Base-by-base conservation (phyloP, 2,797 vertebrate species). In the Pteropus rufus region DNA sequence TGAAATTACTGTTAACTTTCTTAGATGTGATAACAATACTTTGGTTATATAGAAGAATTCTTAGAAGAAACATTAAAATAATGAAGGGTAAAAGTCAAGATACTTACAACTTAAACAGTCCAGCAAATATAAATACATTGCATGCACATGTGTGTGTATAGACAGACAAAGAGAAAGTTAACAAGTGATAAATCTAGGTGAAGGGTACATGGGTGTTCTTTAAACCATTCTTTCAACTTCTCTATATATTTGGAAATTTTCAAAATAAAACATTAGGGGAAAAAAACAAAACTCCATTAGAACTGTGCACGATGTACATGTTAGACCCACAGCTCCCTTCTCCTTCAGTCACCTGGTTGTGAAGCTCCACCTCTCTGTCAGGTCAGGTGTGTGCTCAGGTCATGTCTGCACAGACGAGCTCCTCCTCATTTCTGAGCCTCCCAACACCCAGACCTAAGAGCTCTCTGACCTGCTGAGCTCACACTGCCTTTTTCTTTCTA, bases 1-100 rank as follows among this genome's bases (percentile, higher is more conserved):
- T 79, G 52, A 95, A 85, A 88, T 95, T 39, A 91, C 19, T 89
- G 56, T 72, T 21, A 36, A 62, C 77, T 94, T 94, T 91, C 93
- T 94, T 94, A 86, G 64, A 83, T 65, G 24, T 62, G 10, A 44
- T 65, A 67, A 75, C 1, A 24, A 69, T 72, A 65, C 31, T 77
- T 79, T 65, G 64, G 49, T 67, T 56, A 91, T 54, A 67, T 5
- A 79, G 39, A 65, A 89, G 18, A 94, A 83, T 73, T 73, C 58
- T 87, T 73, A 73, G 65, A 36, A 95, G 60, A 90, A 92, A 87
- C 49, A 82, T 36, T 64, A 64, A 69, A 90, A 7, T 72, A 67
- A 56, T 56, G 60, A 79, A 85, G 2, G 39, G 39, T 80, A 31
- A 92, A 92, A 83, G 39, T 82, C 67, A 90, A 84, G 29, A 67